Base-by-base conservation (phyloP, 2,113 vertebrate species). In the Cervus canadensis region DNA sequence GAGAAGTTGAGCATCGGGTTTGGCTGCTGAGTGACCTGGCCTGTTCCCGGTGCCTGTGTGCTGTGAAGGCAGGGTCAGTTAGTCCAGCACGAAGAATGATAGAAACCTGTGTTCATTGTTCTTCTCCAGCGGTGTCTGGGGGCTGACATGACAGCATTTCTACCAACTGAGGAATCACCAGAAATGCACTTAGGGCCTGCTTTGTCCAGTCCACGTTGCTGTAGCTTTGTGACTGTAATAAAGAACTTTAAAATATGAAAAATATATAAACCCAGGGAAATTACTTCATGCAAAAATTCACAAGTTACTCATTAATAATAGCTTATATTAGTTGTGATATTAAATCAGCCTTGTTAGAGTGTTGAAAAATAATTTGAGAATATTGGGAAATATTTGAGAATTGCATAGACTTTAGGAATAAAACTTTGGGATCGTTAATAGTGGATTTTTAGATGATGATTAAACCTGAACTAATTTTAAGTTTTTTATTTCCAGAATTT, bases 401-500 rank as follows among this genome's bases (percentile, higher is more conserved):
- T 67, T 90, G 48, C 36, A 43, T 13, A 59, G 57, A 1, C 28
- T 79, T 81, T 15, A 79, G 67, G n/a, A 64, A 57, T 94, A 48
- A 30, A 85, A 33, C 14, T 64, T 89, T 23, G 48, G 4, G 6
- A 4, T 90, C 9, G 64, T 67, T 95, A 33, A 2, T 84, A 59
- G 36, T 81, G 19, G 23, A 26, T 62, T 83, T 92, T 86, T 40
- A 71, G 97, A 8, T 92, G 10, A 59, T 62, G 9, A 94, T 78
- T 59, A 64, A 85, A 26, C 36, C 25, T 95, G 6, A 74, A 88
- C 86, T 96, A 28, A 96, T 94, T 85, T 86, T 88, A 76, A 8
- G 45, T 94, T 43, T 98, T 59, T 59, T 2, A 0, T 98, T 98
- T 97, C 62, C 98, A 99, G 99, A 99, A 99, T 99, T 99, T 99